Conservation (phyloP, 2,888 invertebrate species). For the Muscina levida region DNA sequence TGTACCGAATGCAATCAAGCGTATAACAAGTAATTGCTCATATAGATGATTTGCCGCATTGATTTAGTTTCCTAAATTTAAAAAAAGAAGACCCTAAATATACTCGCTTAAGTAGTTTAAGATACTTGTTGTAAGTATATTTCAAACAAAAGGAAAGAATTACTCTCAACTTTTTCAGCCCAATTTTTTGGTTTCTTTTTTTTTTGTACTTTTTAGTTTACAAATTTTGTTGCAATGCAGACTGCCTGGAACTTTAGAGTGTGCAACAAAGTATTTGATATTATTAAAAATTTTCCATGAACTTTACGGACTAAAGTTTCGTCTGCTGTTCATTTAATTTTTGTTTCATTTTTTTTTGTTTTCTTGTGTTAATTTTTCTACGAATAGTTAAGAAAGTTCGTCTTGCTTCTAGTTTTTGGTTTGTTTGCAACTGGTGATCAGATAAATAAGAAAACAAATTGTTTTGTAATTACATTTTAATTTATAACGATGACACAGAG, state of each 20-base stretch:
- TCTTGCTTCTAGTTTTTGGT: neutral
- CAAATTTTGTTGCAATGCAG: neutral
- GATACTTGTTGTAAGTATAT: no score
- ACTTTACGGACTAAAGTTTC: conserved; percentile 6
- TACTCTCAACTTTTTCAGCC: no score
- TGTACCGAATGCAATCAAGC: no score
- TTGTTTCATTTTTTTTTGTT: neutral
- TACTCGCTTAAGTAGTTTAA: no score
- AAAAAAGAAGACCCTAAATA: no score
- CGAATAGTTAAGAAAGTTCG: conserved; percentile 21
- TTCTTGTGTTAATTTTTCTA: neutral
- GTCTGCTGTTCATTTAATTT: neutral
- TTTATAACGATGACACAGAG: conserved; percentile 5
- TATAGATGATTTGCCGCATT: no score
- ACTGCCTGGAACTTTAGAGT: neutral
- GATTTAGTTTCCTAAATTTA: no score
- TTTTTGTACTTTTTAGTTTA: neutral
- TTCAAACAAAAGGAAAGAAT: no score
- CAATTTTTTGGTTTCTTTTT: no score
- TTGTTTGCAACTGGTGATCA: neutral
- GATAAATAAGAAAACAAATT: conserved; percentile 32
- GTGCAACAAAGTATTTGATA: neutral
- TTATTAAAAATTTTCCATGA: conserved; percentile 11
- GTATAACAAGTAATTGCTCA: no score
- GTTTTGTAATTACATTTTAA: conserved; percentile 18